These are phyloP conservation scores for Lophochroa leadbeateri DNA, from an alignment of 2,113 vertebrate genomes.

Conservation along the genomic window DNA sequence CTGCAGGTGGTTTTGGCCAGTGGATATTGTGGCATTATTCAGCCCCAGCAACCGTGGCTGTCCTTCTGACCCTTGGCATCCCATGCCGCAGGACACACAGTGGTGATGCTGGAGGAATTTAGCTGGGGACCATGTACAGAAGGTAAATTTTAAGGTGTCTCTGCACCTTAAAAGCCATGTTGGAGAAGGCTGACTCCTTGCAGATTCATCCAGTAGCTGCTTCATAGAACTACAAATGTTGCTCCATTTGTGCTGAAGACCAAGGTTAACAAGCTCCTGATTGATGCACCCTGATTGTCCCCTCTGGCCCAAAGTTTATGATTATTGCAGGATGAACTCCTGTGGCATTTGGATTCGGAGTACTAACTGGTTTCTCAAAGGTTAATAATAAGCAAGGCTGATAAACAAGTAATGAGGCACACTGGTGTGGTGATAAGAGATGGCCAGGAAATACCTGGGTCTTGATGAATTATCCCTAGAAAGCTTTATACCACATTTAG, in stretches of 20 bases:
- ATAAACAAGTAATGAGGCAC: neutral
- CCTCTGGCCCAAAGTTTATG: neutral
- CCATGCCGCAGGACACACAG: rapidly evolving
- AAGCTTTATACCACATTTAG: neutral
- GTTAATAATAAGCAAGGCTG: neutral
- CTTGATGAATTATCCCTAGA: neutral
- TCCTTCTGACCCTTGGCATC: neutral
- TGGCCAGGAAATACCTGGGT: neutral
- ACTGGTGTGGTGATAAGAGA: neutral
- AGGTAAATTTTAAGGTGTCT: neutral
- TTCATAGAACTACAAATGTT: neutral
- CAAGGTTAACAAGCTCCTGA: neutral
- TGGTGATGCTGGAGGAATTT: neutral
- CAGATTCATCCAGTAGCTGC: neutral
- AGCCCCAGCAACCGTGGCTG: neutral
- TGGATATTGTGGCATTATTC: neutral
- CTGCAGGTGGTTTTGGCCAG: neutral
- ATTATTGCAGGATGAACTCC: neutral
- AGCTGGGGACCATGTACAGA: neutral
- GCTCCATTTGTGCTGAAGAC: neutral
- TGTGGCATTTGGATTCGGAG: neutral
- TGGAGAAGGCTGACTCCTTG: neutral
- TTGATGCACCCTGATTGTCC: neutral
- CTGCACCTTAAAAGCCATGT: neutral
- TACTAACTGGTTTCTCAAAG: neutral